Evolutionary conservation across 2,888 invertebrate genomes (phyloP), one percentile per base, ranked within the genome.

Genomic region (Choristoneura rosaceana): DNA sequence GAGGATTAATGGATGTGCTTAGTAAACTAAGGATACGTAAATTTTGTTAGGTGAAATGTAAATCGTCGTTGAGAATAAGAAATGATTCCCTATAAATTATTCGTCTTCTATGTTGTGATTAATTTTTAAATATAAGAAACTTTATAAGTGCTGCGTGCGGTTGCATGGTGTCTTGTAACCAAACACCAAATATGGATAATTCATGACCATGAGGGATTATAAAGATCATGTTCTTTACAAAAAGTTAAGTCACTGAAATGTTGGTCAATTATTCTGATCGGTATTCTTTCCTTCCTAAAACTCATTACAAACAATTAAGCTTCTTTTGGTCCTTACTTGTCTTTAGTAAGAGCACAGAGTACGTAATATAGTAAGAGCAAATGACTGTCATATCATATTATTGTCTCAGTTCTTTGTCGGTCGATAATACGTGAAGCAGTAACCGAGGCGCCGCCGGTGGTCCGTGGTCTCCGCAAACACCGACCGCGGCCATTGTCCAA

Each of bases 391-490:
- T 75, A 38, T 74, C 73, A 74, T 75, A 38, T 67, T 75, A 69
- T 75, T 70, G 69, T 71, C 60, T 17, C 68, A 58, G 64, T 60
- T 73, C 62, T 73, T 79, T 76, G 74, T 78, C 78, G 76, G 76
- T 80, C 76, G 78, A 79, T 78, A 80, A 79, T 76, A 74, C 76
- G 75, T 73, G 77, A 76, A 78, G 78, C 76, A 76, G 80, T 75
- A 76, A 79, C 76, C 70, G 75, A 69, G 60, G 77, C 90, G 71
- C 80, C 87, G 86, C 84, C 84, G 92, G 92, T 92, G 91, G 91
- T 90, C 92, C 68, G 64, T 38, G 65, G 41, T 63, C 66, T 82
- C 87, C 85, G 87, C 90, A 90, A 91, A 91, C 89, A 88, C 79
- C 75, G 80, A 76, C 82, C 80, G 78, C 81, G 76, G 74, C 82